Evolutionary conservation across 2,888 invertebrate genomes (phyloP).

Genomic region (Erebia aethiops): DNA sequence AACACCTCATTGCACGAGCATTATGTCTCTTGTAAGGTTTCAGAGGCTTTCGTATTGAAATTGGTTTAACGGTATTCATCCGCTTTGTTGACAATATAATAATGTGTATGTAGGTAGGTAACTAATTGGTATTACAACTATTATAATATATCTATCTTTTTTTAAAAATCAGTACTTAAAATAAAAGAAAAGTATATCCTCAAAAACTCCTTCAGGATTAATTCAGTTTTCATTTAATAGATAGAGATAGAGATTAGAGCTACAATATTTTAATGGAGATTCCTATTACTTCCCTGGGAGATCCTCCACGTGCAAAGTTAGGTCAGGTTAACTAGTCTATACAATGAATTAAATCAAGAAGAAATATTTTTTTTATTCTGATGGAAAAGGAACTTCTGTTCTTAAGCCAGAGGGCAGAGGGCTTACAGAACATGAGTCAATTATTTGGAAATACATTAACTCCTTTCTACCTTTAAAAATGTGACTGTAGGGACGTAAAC

Average conservation of each 20-base stretch:
- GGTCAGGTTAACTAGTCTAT: no score
- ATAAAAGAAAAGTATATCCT: no score
- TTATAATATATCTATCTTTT: no score
- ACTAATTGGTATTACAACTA: background rate
- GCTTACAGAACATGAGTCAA: background rate
- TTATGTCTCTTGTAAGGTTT: constrained; percentile 16
- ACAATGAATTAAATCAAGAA: no score
- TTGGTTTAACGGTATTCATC: constrained; percentile 16
- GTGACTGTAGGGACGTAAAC: constrained; percentile 37
- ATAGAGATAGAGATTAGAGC: no score
- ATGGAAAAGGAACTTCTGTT: background rate
- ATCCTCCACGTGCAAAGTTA: no score
- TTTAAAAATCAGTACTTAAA: no score
- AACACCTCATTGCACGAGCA: constrained; percentile 20
- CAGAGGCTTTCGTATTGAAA: constrained; percentile 9
- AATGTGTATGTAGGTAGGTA: background rate
- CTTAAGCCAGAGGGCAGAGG: background rate
- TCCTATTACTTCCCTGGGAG: no score
- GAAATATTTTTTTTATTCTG: no score
- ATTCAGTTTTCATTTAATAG: no score
- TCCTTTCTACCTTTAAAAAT: constrained; percentile 21
- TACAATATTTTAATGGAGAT: no score
- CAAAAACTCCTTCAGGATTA: no score
- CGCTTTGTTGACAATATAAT: constrained; percentile 1
- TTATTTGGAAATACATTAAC: constrained; percentile 16